phyloP scores from a whole-genome alignment of 1,140 invertebrate species.

The Drosophila kepulauana region DNA sequence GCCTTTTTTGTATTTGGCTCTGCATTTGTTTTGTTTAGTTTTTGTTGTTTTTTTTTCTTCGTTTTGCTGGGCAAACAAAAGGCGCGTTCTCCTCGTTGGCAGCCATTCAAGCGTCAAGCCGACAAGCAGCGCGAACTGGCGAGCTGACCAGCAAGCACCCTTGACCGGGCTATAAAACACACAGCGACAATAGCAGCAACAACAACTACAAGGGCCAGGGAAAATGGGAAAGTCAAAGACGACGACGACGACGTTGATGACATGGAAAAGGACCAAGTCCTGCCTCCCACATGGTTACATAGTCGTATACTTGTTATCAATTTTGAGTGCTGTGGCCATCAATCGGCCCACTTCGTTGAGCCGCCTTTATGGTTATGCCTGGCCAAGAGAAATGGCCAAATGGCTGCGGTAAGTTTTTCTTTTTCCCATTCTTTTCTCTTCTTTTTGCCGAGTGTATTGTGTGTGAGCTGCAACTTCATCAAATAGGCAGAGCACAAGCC shows the following conservation, averaged over 20 bases:
- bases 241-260: slow-evolving; percentile 54
- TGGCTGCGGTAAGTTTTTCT: slow-evolving; percentile 42
- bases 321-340: slow-evolving; percentile 77
- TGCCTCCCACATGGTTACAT: slow-evolving; percentile 29
- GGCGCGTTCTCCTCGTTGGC: slow-evolving; percentile 73
- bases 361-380: slow-evolving; percentile 76
- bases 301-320: slow-evolving; percentile 46
- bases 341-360: slow-evolving; percentile 66
- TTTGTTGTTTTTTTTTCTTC: slow-evolving; percentile 38
- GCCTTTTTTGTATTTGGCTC: slow-evolving; percentile 42
- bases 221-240: slow-evolving; percentile 22
- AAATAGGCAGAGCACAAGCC: slow-evolving; percentile 36
- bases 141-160: slow-evolving; percentile 79
- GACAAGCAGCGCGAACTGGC: slow-evolving; percentile 57
- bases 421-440: slow-evolving; percentile 23
- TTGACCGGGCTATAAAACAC: slow-evolving; percentile 78
- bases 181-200: background rate
- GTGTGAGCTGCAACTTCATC: slow-evolving; percentile 76
- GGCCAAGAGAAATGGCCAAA: slow-evolving; percentile 48
- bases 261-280: slow-evolving; percentile 45
- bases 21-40: slow-evolving; percentile 39
- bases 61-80: slow-evolving; percentile 67
- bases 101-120: slow-evolving; percentile 81
- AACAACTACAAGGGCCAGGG: slow-evolving; percentile 3
- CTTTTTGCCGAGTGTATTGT: slow-evolving; percentile 61